Conservation (phyloP, 1,140 invertebrate species). For the Rhyacophila brunnea region DNA sequence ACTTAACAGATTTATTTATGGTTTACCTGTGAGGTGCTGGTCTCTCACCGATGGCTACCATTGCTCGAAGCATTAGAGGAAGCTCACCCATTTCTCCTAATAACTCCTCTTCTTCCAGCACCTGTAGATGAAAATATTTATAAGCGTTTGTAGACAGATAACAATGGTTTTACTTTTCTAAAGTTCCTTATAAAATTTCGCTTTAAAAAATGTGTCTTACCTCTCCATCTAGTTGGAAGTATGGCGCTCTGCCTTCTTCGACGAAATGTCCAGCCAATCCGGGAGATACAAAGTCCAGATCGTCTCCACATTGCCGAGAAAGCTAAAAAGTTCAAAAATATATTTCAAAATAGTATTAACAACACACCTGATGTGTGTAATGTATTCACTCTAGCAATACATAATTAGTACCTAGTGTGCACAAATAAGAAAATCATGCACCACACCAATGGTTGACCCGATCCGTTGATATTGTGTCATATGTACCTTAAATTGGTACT, state of each 20-base stretch:
- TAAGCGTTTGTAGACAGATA: no score
- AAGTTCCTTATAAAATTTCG: no score
- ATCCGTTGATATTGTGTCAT: no score
- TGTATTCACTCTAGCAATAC: no score
- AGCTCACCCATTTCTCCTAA: slow-evolving; percentile 53
- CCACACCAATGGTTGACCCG: no score
- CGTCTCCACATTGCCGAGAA: slow-evolving; percentile 51
- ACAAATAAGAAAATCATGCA: no score
- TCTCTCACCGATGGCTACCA: slow-evolving; percentile 51
- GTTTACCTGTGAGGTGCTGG: slow-evolving; percentile 39
- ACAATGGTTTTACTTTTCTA: no score
- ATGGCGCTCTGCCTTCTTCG: slow-evolving; percentile 50
- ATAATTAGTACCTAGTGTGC: no score
- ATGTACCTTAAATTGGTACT: no score
- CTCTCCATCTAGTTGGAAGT: slow-evolving; percentile 53
- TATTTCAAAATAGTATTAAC: no score
- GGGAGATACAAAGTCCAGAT: slow-evolving; percentile 49
- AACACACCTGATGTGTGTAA: no score
- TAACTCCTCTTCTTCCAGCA: slow-evolving; percentile 34
- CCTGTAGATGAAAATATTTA: no score
- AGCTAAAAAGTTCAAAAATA: slow-evolving; percentile 39
- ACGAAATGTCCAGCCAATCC: slow-evolving; percentile 47
- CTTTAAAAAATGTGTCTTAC: slow-evolving; percentile 39
- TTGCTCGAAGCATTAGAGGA: slow-evolving; percentile 51
- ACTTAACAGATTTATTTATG: not conserved